Base-by-base conservation (phyloP, 2,888 invertebrate genomes). In the Phyllotreta cruciferae region DNA sequence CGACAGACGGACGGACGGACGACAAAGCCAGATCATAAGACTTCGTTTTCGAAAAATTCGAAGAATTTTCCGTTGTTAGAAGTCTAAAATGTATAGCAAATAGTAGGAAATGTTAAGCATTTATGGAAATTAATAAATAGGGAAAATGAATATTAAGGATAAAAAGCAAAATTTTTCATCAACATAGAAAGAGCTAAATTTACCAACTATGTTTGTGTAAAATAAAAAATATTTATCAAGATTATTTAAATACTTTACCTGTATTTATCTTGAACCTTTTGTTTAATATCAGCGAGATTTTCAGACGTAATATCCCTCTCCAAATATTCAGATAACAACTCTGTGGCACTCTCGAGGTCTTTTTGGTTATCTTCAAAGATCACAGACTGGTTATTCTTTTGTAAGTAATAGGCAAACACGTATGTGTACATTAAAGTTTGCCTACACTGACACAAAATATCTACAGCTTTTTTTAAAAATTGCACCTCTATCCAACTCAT, bases 401-500 rank as follows among this genome's bases (percentile, higher is more conserved):
- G 89, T 80, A 98, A 87, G 83, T 98, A 99, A 84, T 96, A 99
- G 76, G 98, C 98, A 87, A 99, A 99, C 73, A 98, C 98, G 82
- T 99, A 99, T 54, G 98, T 98, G 85, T 96, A 98, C 97, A 98
- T 98, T 61, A 98, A 86, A 11, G 98, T 98, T 83, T 98, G 96
- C 71, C 98, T 88, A 85, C 98, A 98, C 82, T 93, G 93, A 83
- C 96, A 97, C 66, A 98, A 86, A 80, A 95, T 96, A 84, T 96
- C 96, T 77, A 97, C 96, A 62, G 98, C 98, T 82, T 96, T 94
- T 83, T 94, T 94, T 76, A 99, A 85, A 84, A 98, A 99, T 87
- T 99, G 98, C 66, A 98, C 97, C 88, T 99, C 98, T 77, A 98
- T 98, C 98, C 98, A 99, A 71, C 96, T 96, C 97, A 98, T 98